phyloP scores from a whole-genome alignment of 30 jellyfish, hydroid and myxozoan species.

The Catostylus mosaicus region DNA sequence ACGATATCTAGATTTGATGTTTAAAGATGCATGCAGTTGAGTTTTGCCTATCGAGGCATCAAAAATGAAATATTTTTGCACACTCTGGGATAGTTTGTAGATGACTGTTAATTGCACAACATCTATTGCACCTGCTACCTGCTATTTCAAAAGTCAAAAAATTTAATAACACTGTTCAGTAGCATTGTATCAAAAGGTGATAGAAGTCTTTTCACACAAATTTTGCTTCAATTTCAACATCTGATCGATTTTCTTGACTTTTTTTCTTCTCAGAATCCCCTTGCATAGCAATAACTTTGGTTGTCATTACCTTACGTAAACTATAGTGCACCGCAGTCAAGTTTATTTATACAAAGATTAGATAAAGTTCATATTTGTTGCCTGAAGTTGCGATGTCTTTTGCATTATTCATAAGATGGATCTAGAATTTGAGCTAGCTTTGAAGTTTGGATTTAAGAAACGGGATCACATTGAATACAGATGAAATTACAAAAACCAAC shows the following conservation, averaged over 20 bases:
- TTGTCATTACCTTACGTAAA: background rate
- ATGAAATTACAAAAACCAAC: background rate
- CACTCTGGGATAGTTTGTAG: background rate
- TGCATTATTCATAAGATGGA: background rate
- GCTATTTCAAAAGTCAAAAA: background rate
- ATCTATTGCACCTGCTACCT: slow-evolving; percentile 1
- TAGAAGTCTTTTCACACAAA: background rate
- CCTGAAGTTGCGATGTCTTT: background rate
- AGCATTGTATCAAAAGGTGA: background rate
- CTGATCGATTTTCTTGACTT: background rate
- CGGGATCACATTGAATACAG: background rate
- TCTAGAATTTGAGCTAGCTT: background rate
- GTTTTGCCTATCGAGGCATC: background rate
- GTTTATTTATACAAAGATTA: background rate
- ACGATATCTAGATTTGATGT: too few species aligned
- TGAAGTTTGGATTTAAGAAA: background rate
- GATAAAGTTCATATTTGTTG: background rate
- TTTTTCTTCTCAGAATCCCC: background rate
- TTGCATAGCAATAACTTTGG: background rate
- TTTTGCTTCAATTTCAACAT: background rate
- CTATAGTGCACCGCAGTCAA: background rate
- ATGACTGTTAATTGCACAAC: background rate
- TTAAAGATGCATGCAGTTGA: too few species aligned
- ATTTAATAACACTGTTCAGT: background rate
- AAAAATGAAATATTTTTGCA: background rate